These are phyloP conservation scores for Acrossocheilus wenchowensis DNA, from an alignment of 2,797 vertebrate species.

Conservation along the genomic window DNA sequence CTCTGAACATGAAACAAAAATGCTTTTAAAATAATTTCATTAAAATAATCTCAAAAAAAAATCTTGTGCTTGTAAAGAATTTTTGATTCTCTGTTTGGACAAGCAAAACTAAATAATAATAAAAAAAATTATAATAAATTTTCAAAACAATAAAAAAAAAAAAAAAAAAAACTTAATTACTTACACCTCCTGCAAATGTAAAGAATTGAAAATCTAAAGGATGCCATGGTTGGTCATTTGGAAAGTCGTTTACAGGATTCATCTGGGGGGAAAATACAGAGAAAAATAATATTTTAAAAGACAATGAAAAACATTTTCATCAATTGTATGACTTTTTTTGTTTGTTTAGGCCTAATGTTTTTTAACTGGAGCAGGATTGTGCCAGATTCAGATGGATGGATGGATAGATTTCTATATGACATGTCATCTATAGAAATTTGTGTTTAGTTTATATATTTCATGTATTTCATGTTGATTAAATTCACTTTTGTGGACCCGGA, in stretches of 20 bases:
- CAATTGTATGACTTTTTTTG: neutral
- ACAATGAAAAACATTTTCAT: neutral
- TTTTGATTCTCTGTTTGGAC: neutral
- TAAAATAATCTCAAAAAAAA: neutral
- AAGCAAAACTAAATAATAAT: neutral
- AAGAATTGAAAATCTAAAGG: neutral
- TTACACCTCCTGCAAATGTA: neutral
- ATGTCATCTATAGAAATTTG: too few species aligned
- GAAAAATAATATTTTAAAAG: neutral
- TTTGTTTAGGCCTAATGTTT: too few species aligned
- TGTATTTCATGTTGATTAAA: too few species aligned
- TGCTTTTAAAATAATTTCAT: neutral
- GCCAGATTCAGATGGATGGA: neutral
- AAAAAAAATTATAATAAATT: neutral
- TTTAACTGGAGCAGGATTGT: neutral
- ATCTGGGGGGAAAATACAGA: slow-evolving; percentile 24
- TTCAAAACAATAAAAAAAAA: too few species aligned
- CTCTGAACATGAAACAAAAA: neutral
- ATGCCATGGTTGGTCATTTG: slow-evolving; percentile 2
- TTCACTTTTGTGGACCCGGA: too few species aligned
- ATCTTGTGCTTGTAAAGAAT: neutral
- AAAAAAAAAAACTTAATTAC: neutral
- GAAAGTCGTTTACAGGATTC: slow-evolving; percentile 51
- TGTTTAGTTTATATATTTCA: too few species aligned
- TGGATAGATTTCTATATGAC: too few species aligned